Evolutionary conservation across 1,140 invertebrate species (phyloP).

Genomic region (Thrips palmi): DNA sequence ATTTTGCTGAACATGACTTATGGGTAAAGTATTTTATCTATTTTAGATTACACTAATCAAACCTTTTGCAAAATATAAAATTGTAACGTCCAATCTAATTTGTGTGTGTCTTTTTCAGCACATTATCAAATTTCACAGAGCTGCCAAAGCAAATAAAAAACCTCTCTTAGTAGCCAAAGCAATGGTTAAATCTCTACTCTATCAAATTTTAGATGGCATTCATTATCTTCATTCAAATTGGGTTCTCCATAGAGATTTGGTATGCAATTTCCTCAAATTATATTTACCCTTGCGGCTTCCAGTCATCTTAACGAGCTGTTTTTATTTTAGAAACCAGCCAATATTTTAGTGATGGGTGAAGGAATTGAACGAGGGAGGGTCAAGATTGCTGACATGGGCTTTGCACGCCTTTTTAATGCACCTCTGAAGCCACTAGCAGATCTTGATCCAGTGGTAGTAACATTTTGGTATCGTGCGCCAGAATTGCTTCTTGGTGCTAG

Average conservation of each 20-base stretch:
- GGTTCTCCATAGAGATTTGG: slow-evolving; percentile 96
- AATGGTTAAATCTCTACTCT: slow-evolving; percentile 95
- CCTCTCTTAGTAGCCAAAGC: slow-evolving; percentile 88
- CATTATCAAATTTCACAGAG: slow-evolving; percentile 98
- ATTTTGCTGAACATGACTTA: slow-evolving; percentile 98
- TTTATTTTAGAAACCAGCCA: slow-evolving; percentile 79
- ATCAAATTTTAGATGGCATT: slow-evolving; percentile 98
- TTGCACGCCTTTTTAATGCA: slow-evolving; percentile 96
- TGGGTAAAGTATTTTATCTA: slow-evolving; percentile 42
- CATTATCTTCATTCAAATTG: slow-evolving; percentile 99
- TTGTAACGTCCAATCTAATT: slow-evolving; percentile 2
- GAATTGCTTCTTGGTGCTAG: slow-evolving; percentile 90
- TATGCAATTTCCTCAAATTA: slow-evolving; percentile 22
- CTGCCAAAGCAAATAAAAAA: slow-evolving; percentile 96
- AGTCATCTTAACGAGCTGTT: slow-evolving; percentile 8
- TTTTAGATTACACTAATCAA: not conserved
- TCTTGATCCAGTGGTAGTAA: slow-evolving; percentile 98
- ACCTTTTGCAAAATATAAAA: not conserved
- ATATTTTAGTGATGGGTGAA: slow-evolving; percentile 99
- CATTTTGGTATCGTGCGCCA: slow-evolving; percentile 98
- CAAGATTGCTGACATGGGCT: slow-evolving; percentile 99
- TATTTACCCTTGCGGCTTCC: slow-evolving; percentile 10
- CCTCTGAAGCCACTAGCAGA: slow-evolving; percentile 94
- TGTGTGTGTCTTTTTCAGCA: slow-evolving; percentile 38
- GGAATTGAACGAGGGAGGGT: slow-evolving; percentile 90